These are phyloP conservation scores for Nebria brevicollis DNA, from an alignment of 2,888 invertebrate species.

Conservation along the genomic window DNA sequence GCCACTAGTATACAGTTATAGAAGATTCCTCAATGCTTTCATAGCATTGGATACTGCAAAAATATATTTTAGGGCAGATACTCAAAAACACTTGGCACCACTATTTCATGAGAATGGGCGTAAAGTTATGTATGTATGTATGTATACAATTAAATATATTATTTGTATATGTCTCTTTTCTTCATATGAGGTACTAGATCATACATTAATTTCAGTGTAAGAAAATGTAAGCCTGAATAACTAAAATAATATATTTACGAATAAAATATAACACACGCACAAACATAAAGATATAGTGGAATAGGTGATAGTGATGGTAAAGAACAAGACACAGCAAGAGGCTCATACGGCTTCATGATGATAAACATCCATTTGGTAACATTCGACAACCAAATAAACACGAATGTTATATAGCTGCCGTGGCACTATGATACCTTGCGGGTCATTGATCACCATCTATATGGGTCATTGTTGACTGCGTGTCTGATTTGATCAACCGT, in stretches of 20 bases:
- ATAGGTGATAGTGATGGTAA: background rate
- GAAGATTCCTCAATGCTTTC: background rate
- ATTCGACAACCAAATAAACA: constrained; percentile 44
- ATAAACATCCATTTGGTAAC: constrained; percentile 36
- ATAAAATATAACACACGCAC: background rate
- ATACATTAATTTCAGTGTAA: background rate
- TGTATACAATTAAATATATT: no score
- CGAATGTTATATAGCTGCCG: constrained; percentile 34
- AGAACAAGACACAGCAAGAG: constrained; percentile 6
- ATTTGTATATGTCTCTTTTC: no score
- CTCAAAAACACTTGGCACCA: no score
- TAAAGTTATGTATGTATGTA: no score
- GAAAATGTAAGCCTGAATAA: background rate
- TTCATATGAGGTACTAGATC: no score
- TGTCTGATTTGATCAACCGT: background rate
- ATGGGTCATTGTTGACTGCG: constrained; percentile 16
- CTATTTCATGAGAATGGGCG: no score
- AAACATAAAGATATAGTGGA: background rate
- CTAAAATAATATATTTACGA: background rate
- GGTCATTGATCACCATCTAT: constrained; percentile 19
- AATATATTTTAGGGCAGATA: background rate
- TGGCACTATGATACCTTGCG: constrained; percentile 15
- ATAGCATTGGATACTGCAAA: background rate
- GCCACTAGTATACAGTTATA: background rate
- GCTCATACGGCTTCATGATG: constrained; percentile 23